These are phyloP conservation scores for Sebastes trivittatus DNA, from an alignment of 2,797 vertebrate genomes.

Conservation along the genomic window DNA sequence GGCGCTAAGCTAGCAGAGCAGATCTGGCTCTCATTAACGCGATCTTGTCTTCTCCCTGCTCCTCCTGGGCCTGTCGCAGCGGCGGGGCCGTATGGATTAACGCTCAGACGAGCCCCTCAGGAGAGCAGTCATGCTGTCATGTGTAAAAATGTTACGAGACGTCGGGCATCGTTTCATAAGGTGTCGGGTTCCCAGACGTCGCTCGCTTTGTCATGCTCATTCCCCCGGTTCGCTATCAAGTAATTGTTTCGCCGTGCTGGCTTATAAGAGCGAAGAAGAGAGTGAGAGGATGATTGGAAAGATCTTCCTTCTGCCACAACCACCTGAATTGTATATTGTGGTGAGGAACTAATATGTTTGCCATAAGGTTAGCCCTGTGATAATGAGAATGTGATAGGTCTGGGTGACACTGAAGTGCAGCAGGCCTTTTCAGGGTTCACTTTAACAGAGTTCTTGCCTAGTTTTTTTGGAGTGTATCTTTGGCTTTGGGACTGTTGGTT, in stretches of 20 bases:
- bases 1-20: slow-evolving; percentile 39
- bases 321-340: slow-evolving; percentile 18
- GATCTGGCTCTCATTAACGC: slow-evolving; percentile 72
- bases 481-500: no score
- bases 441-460: slow-evolving; percentile 15
- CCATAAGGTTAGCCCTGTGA: slow-evolving; percentile 35
- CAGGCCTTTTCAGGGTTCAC: background rate
- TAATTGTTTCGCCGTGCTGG: slow-evolving; percentile 71
- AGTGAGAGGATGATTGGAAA: slow-evolving; percentile 44
- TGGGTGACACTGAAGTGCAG: slow-evolving; percentile 2
- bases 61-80: slow-evolving; percentile 38
- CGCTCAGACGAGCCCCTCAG: slow-evolving; percentile 60
- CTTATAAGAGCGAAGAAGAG: slow-evolving; percentile 20
- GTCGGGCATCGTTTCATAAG: slow-evolving; percentile 70
- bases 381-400: slow-evolving; percentile 21
- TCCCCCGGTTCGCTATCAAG: slow-evolving; percentile 42
- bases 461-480: no score
- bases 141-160: slow-evolving; percentile 71
- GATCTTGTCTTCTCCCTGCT: slow-evolving; percentile 47
- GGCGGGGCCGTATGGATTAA: slow-evolving; percentile 53
- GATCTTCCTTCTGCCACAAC: slow-evolving; percentile 20
- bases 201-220: slow-evolving; percentile 62
- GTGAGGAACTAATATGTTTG: slow-evolving; percentile 41
- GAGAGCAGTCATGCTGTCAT: slow-evolving; percentile 70
- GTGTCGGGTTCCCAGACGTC: slow-evolving; percentile 70